These are phyloP conservation scores for Lordiphosa andalusiaca DNA, from an alignment of 2,888 invertebrate genomes.

Conservation along the genomic window DNA sequence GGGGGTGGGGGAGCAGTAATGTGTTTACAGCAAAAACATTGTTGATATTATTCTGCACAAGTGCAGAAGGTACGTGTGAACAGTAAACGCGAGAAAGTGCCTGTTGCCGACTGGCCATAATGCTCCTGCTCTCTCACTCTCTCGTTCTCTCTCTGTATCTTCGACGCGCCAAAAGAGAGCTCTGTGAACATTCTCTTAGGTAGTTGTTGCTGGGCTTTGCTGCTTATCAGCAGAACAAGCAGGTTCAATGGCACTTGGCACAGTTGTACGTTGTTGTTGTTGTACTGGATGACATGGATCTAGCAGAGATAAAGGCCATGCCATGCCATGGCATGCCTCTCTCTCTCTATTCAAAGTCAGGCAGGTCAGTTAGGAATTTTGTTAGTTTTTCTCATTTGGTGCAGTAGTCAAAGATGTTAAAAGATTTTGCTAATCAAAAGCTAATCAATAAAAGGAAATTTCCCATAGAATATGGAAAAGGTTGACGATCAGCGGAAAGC, in stretches of 20 bases:
- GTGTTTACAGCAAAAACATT: no score
- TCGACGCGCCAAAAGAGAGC: conserved; percentile 9
- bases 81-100: no score
- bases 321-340: neutral
- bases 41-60: conserved; percentile 1
- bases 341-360: conserved; percentile 10
- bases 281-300: neutral
- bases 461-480: neutral
- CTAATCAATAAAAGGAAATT: conserved; percentile 13
- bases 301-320: neutral
- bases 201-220: neutral
- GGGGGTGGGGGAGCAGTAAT: no score
- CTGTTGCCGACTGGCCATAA: conserved; percentile 25
- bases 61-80: no score
- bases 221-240: conserved; percentile 34
- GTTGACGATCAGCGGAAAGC: conserved; percentile 11
- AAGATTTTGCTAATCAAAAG: neutral
- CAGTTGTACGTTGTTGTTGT: conserved; percentile 2
- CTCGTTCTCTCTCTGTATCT: no score
- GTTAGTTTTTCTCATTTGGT: conserved; percentile 5
- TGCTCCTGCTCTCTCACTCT: no score
- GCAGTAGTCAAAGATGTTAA: neutral
- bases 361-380: conserved; percentile 23
- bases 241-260: conserved; percentile 50
- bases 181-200: conserved; percentile 22